Conservation (phyloP, 53 echinoderm and acorn worm genomes). For the Glandiceps talaboti region DNA sequence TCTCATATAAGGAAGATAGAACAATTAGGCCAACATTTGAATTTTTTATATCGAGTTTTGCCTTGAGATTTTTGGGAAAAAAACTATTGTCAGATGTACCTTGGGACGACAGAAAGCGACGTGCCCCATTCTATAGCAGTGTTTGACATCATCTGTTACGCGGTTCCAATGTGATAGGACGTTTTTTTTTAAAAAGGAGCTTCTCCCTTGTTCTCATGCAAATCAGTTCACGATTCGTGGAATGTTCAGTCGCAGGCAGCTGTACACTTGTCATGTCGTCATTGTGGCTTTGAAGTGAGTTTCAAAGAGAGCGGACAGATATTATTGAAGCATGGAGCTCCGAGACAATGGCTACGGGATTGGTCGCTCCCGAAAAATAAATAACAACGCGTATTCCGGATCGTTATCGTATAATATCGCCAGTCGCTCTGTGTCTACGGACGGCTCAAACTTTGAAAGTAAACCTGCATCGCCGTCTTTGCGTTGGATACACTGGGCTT, state of each 20-base stretch:
- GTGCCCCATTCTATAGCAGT: too few relatives aligned
- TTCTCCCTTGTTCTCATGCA: not conserved
- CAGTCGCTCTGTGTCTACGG: not conserved
- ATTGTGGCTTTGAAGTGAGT: not conserved
- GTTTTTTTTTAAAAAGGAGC: too few relatives aligned
- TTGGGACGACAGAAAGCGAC: too few relatives aligned
- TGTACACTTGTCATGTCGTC: not conserved
- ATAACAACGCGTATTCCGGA: not conserved
- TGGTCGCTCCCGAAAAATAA: not conserved
- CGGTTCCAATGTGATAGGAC: too few relatives aligned
- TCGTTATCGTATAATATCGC: not conserved
- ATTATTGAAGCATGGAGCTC: not conserved
- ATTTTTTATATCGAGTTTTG: not conserved
- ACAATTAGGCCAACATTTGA: too few relatives aligned
- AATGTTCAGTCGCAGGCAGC: not conserved
- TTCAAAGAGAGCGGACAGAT: not conserved
- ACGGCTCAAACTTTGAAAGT: not conserved
- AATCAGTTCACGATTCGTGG: not conserved
- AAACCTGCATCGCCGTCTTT: not conserved
- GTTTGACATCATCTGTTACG: too few relatives aligned
- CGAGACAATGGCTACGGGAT: not conserved
- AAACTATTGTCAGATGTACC: too few relatives aligned
- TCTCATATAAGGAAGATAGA: too few relatives aligned
- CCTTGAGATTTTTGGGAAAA: too few relatives aligned
- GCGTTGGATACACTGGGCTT: constrained; percentile 10